Conservation (phyloP, 1,140 invertebrate species). For the Cyclargus thomasi region DNA sequence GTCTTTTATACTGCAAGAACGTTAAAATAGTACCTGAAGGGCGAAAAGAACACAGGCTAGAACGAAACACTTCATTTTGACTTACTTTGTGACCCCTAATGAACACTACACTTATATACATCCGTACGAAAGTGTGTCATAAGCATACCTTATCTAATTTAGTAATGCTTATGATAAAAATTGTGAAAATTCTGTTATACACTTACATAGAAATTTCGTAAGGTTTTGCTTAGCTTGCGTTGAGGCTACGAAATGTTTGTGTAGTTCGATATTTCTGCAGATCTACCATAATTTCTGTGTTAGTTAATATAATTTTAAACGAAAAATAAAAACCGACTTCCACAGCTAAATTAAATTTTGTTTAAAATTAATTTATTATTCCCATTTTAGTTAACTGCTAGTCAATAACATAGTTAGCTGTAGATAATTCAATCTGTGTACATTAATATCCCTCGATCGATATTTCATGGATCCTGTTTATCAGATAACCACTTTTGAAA, state of each 20-base stretch:
- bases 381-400: too few species aligned
- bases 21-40: slow-evolving; percentile 23
- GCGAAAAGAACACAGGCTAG: slow-evolving; percentile 17
- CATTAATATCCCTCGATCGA: too few species aligned
- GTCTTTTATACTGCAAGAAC: too few species aligned
- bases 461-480: too few species aligned
- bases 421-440: too few species aligned
- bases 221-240: neutral
- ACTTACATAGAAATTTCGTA: neutral
- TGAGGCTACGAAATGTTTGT: neutral
- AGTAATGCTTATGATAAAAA: neutral
- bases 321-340: too few species aligned
- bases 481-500: too few species aligned
- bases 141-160: slow-evolving; percentile 19
- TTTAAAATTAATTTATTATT: too few species aligned
- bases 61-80: slow-evolving; percentile 28
- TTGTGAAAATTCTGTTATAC: slow-evolving; percentile 20
- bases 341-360: too few species aligned
- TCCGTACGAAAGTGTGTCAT: slow-evolving; percentile 22
- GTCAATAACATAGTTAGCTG: too few species aligned
- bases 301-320: too few species aligned
- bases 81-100: slow-evolving; percentile 3
- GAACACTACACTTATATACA: slow-evolving; percentile 24
- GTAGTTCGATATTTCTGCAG: neutral
- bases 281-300: too few species aligned